These are phyloP conservation scores for Anneissia japonica DNA, from an alignment of 35 echinoderm and acorn worm species.

Conservation along the genomic window DNA sequence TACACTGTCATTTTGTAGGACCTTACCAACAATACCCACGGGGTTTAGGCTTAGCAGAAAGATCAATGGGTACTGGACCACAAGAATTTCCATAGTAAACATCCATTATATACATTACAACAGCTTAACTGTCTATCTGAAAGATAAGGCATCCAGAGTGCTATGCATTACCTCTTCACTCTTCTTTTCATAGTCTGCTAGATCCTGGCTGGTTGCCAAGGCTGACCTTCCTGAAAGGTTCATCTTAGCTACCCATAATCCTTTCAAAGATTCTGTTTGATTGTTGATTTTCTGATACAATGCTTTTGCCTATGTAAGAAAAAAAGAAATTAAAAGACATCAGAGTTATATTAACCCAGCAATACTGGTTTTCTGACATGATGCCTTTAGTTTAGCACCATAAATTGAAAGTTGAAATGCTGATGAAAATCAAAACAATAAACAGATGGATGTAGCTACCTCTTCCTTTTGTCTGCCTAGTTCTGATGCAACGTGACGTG, in stretches of 20 bases:
- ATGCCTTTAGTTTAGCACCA: not conserved
- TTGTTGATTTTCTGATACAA: slow-evolving; percentile 87
- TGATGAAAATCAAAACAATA: not conserved
- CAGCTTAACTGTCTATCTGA: too few relatives aligned
- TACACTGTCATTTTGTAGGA: too few relatives aligned
- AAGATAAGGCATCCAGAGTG: too few relatives aligned
- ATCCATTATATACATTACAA: too few relatives aligned
- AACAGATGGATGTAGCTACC: slow-evolving; percentile 16
- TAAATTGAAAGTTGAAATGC: not conserved
- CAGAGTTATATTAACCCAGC: not conserved
- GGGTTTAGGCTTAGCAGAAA: too few relatives aligned
- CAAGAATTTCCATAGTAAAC: too few relatives aligned
- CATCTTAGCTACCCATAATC: slow-evolving; percentile 96
- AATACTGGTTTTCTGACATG: not conserved
- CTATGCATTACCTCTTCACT: slow-evolving; percentile 66
- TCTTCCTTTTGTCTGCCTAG: slow-evolving; percentile 97
- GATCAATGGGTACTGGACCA: too few relatives aligned
- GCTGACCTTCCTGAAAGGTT: slow-evolving; percentile 72
- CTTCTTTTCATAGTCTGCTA: slow-evolving; percentile 74
- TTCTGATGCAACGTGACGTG: slow-evolving; percentile 73
- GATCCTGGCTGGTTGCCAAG: slow-evolving; percentile 75
- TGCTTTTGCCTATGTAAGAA: slow-evolving; percentile 59
- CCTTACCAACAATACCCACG: too few relatives aligned
- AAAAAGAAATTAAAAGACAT: not conserved
- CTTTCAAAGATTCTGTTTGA: slow-evolving; percentile 88